A percentile compares a stretch with the other conserved stretches of the same genome.
Evolutionary conservation across 2,797 vertebrate species (phyloP).

Genomic region (Squalus acanthias): DNA sequence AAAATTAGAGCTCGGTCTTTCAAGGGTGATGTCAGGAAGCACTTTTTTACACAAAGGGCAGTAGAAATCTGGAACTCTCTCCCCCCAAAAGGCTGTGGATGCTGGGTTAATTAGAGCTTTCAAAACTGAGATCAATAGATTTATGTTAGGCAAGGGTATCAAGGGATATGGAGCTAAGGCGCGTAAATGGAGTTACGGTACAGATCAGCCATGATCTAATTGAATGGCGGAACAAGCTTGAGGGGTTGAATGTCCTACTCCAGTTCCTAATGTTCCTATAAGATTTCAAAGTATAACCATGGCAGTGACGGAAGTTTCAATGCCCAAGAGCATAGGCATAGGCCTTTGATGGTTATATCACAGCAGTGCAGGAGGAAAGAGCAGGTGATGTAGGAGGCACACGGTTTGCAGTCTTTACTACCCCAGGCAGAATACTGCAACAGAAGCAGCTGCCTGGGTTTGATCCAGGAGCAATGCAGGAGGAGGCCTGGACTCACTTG

Average conservation of each 20-base stretch:
- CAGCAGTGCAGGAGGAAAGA: neutral
- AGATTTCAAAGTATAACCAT: neutral
- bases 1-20: no score
- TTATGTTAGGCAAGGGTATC: no score
- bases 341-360: neutral
- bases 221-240: neutral
- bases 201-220: neutral
- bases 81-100: no score
- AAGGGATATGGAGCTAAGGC: neutral
- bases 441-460: neutral
- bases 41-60: no score
- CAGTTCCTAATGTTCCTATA: neutral
- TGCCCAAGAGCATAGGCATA: neutral
- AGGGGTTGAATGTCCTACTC: neutral
- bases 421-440: neutral
- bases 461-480: neutral
- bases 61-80: no score
- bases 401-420: neutral
- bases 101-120: no score
- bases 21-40: no score
- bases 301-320: neutral
- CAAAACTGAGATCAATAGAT: no score
- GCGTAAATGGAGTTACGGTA: neutral
- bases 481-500: neutral
- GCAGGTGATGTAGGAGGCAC: neutral